Conservation (phyloP, 2,888 invertebrate species). For the Luperina nickerlii region DNA sequence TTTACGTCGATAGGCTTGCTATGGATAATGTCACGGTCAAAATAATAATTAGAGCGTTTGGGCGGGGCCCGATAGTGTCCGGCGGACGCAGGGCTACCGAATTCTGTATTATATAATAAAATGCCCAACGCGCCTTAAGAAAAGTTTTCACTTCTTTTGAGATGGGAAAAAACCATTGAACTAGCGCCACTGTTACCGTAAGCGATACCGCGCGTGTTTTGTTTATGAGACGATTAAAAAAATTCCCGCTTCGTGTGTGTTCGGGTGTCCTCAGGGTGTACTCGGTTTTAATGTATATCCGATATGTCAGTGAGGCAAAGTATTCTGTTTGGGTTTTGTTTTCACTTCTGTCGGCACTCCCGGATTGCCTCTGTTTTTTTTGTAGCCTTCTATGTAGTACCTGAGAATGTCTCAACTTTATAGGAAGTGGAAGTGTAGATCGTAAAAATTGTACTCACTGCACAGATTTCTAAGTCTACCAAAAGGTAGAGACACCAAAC, state of each 20-base stretch:
- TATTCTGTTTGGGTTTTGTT: no score
- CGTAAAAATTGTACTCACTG: neutral
- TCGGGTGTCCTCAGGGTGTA: no score
- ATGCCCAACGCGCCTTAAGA: no score
- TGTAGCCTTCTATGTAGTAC: neutral
- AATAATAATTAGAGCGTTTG: slow-evolving; percentile 63
- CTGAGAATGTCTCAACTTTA: neutral
- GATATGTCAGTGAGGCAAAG: no score
- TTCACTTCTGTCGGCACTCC: no score
- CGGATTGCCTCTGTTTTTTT: neutral
- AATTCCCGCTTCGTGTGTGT: no score
- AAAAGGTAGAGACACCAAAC: neutral
- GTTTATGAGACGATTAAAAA: no score
- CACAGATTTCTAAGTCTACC: neutral
- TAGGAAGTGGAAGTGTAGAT: neutral
- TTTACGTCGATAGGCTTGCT: slow-evolving; percentile 57
- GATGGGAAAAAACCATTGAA: no score
- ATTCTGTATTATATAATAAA: neutral
- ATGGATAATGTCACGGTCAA: slow-evolving; percentile 70
- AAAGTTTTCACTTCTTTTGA: no score
- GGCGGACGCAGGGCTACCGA: slow-evolving; percentile 40
- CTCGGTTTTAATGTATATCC: no score
- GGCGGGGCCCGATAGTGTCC: slow-evolving; percentile 29
- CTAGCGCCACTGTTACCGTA: no score
- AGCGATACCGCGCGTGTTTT: no score